These are phyloP conservation scores for Labroides dimidiatus DNA, from an alignment of 2,797 vertebrate genomes.

Conservation along the genomic window DNA sequence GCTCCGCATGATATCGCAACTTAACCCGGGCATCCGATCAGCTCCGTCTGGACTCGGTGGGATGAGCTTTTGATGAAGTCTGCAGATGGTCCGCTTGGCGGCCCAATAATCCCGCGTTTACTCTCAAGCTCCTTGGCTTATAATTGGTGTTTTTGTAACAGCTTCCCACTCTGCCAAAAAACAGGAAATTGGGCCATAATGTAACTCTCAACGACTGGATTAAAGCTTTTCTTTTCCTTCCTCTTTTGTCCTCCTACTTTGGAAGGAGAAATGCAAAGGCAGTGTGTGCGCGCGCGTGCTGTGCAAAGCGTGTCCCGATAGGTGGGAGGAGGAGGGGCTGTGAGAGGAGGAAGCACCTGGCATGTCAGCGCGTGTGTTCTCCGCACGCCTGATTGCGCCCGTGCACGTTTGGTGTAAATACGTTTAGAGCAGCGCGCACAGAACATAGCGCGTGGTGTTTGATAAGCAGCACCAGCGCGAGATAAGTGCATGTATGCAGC, in stretches of 20 bases:
- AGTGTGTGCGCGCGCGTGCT: background rate
- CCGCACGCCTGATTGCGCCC: slow-evolving; percentile 23
- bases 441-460: slow-evolving; percentile 12
- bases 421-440: slow-evolving; percentile 30
- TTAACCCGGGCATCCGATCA: slow-evolving; percentile 60
- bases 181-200: slow-evolving; percentile 33
- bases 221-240: slow-evolving; percentile 41
- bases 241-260: slow-evolving; percentile 6
- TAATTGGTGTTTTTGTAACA: slow-evolving; percentile 61
- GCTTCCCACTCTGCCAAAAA: slow-evolving; percentile 56
- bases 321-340: slow-evolving; percentile 4
- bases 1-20: slow-evolving; percentile 55
- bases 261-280: slow-evolving; percentile 21
- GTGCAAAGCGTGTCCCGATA: background rate
- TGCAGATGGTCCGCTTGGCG: slow-evolving; percentile 75
- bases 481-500: slow-evolving; percentile 38
- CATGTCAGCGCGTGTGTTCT: slow-evolving; percentile 34
- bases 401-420: slow-evolving; percentile 20
- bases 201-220: slow-evolving; percentile 27
- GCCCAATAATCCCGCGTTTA: slow-evolving; percentile 46
- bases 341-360: slow-evolving; percentile 59
- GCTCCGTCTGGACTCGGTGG: slow-evolving; percentile 35
- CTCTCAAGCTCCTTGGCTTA: slow-evolving; percentile 45
- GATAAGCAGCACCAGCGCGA: slow-evolving; percentile 14
- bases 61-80: slow-evolving; percentile 58